Evolutionary conservation across 2,113 vertebrate genomes (phyloP).

Genomic region (Myocastor coypus): DNA sequence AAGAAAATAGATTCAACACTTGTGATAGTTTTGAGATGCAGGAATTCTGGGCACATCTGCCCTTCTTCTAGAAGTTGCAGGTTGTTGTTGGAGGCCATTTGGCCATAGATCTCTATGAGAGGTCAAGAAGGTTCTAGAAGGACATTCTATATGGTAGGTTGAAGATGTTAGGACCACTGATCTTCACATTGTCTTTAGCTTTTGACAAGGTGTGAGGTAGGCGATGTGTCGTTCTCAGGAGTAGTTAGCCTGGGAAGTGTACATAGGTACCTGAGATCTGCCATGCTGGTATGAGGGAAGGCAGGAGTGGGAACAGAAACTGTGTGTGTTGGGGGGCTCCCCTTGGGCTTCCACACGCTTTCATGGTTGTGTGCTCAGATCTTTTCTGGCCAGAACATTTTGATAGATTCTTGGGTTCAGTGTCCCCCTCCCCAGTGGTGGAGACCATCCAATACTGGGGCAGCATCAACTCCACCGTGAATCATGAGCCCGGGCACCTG

Average conservation of each 20-base stretch:
- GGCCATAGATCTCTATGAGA: not conserved
- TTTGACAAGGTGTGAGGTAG: not conserved
- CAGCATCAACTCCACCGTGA: not conserved
- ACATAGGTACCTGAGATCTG: rapidly evolving
- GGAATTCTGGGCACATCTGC: not conserved
- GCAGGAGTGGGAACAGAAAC: not conserved
- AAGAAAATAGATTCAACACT: not conserved
- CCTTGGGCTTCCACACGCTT: not conserved
- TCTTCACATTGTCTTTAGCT: not conserved
- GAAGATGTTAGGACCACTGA: not conserved
- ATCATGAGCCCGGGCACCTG: not conserved
- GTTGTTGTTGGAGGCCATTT: not conserved
- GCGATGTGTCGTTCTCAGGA: not conserved
- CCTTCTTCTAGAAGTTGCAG: not conserved
- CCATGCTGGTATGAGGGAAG: not conserved
- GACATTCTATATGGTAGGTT: not conserved
- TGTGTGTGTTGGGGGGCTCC: not conserved
- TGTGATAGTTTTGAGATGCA: slow-evolving; percentile 29
- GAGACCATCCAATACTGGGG: not conserved
- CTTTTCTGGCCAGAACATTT: not conserved
- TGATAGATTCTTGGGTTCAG: not conserved
- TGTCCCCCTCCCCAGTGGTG: not conserved
- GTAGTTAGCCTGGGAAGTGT: not conserved
- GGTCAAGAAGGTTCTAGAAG: slow-evolving; percentile 53
- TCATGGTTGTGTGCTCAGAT: not conserved